phyloP scores from a whole-genome alignment of 2,888 invertebrate species.

The Craniophora ligustri region DNA sequence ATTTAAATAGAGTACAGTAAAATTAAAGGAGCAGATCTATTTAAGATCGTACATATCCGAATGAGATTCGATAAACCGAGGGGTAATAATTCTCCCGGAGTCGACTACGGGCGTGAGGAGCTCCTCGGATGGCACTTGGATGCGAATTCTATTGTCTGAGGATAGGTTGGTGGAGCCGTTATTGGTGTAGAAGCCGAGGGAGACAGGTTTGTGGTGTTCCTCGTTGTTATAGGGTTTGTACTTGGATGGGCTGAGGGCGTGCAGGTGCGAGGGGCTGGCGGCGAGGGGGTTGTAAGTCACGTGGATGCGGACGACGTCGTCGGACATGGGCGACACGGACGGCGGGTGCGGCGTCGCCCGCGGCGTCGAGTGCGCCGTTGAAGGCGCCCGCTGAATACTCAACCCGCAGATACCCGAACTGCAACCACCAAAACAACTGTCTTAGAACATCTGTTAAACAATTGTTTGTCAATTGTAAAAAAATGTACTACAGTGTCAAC shows the following conservation, averaged over 20 bases:
- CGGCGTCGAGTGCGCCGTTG: slow-evolving; percentile 90
- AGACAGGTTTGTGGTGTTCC: slow-evolving; percentile 79
- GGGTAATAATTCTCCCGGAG: slow-evolving; percentile 86
- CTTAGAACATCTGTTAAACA: background rate
- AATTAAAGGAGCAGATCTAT: slow-evolving; percentile 52
- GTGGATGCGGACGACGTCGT: slow-evolving; percentile 93
- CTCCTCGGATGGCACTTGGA: slow-evolving; percentile 91
- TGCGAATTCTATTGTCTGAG: slow-evolving; percentile 92
- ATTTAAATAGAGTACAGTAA: slow-evolving; percentile 2
- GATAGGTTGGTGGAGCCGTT: slow-evolving; percentile 86
- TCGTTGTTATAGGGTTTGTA: slow-evolving; percentile 71
- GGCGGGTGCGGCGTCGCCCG: slow-evolving; percentile 90
- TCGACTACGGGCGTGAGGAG: slow-evolving; percentile 90
- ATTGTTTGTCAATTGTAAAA: no score
- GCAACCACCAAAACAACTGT: slow-evolving; percentile 54
- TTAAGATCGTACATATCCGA: slow-evolving; percentile 81
- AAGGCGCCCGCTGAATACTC: slow-evolving; percentile 86
- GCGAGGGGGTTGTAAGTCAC: slow-evolving; percentile 91
- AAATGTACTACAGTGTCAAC: no score
- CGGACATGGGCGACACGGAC: slow-evolving; percentile 89
- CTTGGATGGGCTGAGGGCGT: slow-evolving; percentile 81
- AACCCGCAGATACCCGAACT: slow-evolving; percentile 85
- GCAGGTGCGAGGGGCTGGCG: slow-evolving; percentile 87
- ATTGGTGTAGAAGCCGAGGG: slow-evolving; percentile 84
- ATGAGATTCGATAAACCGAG: slow-evolving; percentile 78